phyloP scores from a whole-genome alignment of 2,797 vertebrate genomes.

The Threskiornis aethiopicus region DNA sequence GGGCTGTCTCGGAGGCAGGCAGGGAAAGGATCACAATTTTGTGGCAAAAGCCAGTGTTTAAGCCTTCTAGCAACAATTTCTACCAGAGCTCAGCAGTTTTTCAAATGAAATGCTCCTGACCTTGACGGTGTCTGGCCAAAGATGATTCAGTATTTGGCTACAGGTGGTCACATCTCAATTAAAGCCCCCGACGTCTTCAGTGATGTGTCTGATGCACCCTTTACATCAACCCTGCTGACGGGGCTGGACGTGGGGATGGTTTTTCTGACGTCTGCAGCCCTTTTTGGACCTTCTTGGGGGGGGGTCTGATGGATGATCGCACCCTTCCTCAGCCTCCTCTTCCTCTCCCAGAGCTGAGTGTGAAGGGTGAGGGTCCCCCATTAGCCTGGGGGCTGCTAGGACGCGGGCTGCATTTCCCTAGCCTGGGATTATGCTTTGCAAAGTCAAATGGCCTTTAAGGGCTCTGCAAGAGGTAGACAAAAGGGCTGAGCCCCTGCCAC shows the following conservation, averaged over 20 bases:
- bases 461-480: neutral
- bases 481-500: neutral
- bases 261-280: neutral
- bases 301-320: neutral
- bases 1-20: accelerated
- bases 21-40: neutral
- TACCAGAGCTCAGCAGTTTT: neutral
- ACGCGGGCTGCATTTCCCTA: too few species aligned
- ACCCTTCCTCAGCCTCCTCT: neutral
- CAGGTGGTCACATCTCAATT: neutral
- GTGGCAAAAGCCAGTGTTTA: neutral
- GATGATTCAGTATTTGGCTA: neutral
- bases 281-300: neutral
- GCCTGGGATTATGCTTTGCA: neutral
- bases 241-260: neutral
- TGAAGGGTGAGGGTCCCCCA: neutral
- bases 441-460: neutral
- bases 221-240: neutral
- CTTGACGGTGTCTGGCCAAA: neutral
- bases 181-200: accelerated
- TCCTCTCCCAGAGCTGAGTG: neutral
- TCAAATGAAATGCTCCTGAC: neutral
- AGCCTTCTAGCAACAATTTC: neutral
- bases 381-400: accelerated
- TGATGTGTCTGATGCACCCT: neutral